These are phyloP conservation scores for Gnathonemus echidnorhynchus DNA, from an alignment of 2,113 vertebrate genomes.

Conservation along the genomic window DNA sequence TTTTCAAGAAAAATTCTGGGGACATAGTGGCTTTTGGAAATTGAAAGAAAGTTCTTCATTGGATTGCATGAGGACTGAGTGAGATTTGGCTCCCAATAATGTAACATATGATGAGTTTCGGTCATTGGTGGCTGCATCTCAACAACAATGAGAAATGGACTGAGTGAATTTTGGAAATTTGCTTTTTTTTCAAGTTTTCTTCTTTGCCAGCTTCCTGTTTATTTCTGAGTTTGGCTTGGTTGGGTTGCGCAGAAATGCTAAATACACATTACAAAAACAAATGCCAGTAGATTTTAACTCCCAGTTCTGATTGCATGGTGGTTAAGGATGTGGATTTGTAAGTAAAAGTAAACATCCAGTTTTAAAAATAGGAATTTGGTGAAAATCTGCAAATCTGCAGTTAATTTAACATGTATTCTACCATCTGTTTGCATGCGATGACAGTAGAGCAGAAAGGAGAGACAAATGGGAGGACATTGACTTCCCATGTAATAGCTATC, in stretches of 20 bases:
- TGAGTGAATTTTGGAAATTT: not conserved
- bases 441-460: not conserved
- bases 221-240: not conserved
- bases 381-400: not conserved
- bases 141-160: not conserved
- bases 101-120: not conserved
- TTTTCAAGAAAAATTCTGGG: not conserved
- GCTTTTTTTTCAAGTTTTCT: not conserved
- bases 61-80: not conserved
- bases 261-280: not conserved
- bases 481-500: not conserved
- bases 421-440: not conserved
- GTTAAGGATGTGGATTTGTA: not conserved
- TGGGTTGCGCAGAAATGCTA: not conserved
- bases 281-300: not conserved
- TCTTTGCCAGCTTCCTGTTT: not conserved
- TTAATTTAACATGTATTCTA: not conserved
- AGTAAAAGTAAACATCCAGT: not conserved
- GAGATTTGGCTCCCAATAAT: not conserved
- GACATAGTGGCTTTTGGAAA: not conserved
- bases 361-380: not conserved
- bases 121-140: not conserved
- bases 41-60: not conserved
- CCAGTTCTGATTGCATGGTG: not conserved
- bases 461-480: not conserved